phyloP scores from a whole-genome alignment of 2,113 vertebrate species.

The Polypterus bichir region DNA sequence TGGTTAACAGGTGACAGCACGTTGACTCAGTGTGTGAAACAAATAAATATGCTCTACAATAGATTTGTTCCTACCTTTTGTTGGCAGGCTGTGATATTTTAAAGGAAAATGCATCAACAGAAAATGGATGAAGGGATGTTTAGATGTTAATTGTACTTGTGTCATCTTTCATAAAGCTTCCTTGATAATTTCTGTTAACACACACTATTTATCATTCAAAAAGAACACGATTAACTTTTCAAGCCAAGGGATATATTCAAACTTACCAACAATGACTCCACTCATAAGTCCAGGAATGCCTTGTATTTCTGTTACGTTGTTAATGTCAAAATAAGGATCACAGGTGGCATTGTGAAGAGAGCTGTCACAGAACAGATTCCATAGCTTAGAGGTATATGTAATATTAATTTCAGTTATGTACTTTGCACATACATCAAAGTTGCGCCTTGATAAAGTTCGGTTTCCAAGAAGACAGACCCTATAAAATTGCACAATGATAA shows the following conservation, averaged over 20 bases:
- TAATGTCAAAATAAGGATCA: constrained; percentile 64
- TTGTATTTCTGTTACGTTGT: constrained; percentile 71
- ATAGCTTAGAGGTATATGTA: constrained; percentile 57
- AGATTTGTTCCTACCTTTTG: too few species aligned
- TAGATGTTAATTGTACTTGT: background rate
- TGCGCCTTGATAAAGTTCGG: constrained; percentile 63
- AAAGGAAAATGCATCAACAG: too few species aligned
- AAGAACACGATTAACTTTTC: too few species aligned
- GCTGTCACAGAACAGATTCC: constrained; percentile 67
- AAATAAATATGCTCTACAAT: too few species aligned
- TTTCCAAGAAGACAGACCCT: constrained; percentile 88
- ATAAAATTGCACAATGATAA: background rate
- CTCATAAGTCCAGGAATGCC: constrained; percentile 84
- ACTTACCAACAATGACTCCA: constrained; percentile 62
- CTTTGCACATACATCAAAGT: constrained; percentile 69
- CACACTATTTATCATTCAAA: background rate
- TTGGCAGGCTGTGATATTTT: too few species aligned
- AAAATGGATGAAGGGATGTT: too few species aligned
- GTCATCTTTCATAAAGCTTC: background rate
- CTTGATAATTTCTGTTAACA: background rate
- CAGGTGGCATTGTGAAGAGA: constrained; percentile 53
- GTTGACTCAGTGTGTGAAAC: too few species aligned
- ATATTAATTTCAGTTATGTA: constrained; percentile 38
- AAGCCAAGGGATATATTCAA: background rate
- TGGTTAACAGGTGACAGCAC: too few species aligned